Conservation (phyloP, 2,113 vertebrate species). For the Phalacrocorax brasilianus region DNA sequence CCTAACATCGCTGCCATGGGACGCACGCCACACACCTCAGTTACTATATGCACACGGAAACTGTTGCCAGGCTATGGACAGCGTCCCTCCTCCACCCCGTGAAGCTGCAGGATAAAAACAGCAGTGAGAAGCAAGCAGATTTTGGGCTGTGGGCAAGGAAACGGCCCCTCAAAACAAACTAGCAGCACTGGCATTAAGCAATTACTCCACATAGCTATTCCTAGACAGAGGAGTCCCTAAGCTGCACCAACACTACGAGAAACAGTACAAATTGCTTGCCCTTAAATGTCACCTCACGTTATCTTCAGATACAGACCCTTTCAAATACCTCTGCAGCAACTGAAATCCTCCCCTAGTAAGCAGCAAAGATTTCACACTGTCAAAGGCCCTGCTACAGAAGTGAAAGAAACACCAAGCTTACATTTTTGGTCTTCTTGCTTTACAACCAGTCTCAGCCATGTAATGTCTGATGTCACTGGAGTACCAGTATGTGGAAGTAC, state of each 20-base stretch:
- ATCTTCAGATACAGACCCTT: not conserved
- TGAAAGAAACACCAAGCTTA: not conserved
- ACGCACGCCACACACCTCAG: not conserved
- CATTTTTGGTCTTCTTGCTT: not conserved
- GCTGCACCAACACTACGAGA: not conserved
- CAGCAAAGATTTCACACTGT: not conserved
- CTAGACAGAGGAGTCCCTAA: not conserved
- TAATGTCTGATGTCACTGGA: conserved; percentile 33
- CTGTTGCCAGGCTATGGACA: conserved; percentile 36
- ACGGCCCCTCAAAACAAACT: not conserved
- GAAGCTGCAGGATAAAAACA: not conserved
- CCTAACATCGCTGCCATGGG: not conserved
- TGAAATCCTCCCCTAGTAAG: not conserved
- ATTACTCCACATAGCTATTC: not conserved
- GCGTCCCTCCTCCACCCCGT: not conserved
- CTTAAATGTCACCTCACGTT: not conserved
- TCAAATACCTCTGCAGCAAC: not conserved
- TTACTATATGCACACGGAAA: not conserved
- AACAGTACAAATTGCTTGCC: not conserved
- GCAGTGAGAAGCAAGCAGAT: not conserved
- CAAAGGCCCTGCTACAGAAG: not conserved
- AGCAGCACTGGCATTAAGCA: not conserved
- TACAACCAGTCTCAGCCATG: conserved; percentile 5
- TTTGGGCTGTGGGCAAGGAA: not conserved
- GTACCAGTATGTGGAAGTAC: conserved; percentile 32